These are phyloP conservation scores for Brenthis hecate DNA, from an alignment of 2,888 invertebrate genomes.

Conservation along the genomic window DNA sequence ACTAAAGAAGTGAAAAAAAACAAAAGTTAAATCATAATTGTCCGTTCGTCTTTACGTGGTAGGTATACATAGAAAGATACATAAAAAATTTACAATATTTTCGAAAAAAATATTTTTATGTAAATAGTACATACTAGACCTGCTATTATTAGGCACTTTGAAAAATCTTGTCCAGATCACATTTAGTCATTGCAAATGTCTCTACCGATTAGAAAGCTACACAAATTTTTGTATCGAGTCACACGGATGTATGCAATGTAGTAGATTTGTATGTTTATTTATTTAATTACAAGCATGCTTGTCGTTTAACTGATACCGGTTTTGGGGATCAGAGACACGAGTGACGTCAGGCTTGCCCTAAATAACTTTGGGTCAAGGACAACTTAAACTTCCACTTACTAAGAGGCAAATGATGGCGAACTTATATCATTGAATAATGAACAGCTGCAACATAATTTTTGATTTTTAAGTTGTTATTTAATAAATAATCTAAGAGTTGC, in stretches of 20 bases:
- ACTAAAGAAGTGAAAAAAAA: no score
- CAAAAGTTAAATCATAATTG: no score
- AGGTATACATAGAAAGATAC: no score
- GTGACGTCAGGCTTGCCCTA: constrained; percentile 41
- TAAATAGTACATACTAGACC: not conserved
- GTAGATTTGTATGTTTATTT: not conserved
- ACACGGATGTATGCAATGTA: constrained; percentile 7
- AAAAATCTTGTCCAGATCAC: not conserved
- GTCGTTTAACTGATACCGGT: constrained; percentile 33
- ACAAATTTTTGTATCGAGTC: not conserved
- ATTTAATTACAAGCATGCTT: not conserved
- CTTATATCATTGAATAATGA: constrained; percentile 28
- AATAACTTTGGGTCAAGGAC: constrained; percentile 44
- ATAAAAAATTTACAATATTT: no score
- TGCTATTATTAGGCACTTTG: no score
- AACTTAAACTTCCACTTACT: constrained; percentile 24
- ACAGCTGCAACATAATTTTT: not conserved
- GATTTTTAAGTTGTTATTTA: no score
- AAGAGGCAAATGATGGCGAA: not conserved
- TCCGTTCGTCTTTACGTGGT: no score
- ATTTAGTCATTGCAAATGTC: not conserved
- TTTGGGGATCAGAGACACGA: constrained; percentile 40
- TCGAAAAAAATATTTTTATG: not conserved
- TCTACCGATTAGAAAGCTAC: not conserved
- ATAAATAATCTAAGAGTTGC: no score